phyloP scores from a whole-genome alignment of 2,797 vertebrate genomes.

The Mallotus villosus region DNA sequence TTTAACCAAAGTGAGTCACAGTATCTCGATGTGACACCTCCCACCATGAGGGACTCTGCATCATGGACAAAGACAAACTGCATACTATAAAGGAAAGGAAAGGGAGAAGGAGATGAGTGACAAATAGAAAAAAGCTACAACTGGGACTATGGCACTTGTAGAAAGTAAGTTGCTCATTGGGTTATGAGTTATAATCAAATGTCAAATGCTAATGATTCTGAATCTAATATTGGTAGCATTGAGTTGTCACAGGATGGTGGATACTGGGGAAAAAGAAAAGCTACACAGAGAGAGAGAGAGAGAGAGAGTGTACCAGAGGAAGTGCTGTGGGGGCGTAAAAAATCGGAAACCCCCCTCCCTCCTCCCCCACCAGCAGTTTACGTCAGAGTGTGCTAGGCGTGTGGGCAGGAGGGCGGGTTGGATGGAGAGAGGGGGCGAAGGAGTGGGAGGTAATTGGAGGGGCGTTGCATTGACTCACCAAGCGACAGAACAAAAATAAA shows the following conservation, averaged over 20 bases:
- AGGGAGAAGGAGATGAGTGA: constrained; percentile 52
- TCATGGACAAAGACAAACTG: constrained; percentile 49
- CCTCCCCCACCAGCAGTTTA: constrained; percentile 55
- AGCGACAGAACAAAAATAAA: constrained; percentile 83
- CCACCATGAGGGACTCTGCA: constrained; percentile 64
- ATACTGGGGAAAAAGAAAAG: constrained; percentile 23
- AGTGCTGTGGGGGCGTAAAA: constrained; percentile 72
- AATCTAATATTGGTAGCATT: constrained; percentile 23
- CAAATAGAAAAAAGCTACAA: constrained; percentile 4
- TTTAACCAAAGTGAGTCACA: constrained; percentile 68
- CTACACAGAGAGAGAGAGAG: constrained; percentile 54
- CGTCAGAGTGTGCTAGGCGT: constrained; percentile 74
- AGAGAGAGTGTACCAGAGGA: constrained; percentile 64
- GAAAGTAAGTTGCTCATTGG: no score
- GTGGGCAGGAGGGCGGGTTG: constrained; percentile 79
- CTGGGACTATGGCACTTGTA: no score
- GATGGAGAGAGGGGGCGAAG: constrained; percentile 79
- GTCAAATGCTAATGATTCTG: constrained; percentile 33
- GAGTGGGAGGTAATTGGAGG: constrained; percentile 85
- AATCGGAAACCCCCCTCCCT: constrained; percentile 61
- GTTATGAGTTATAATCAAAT: not conserved
- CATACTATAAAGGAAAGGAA: constrained; percentile 64
- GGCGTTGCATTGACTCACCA: constrained; percentile 83
- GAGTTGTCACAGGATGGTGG: constrained; percentile 31
- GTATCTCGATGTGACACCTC: constrained; percentile 64